phyloP scores from a whole-genome alignment of 2,113 vertebrate species.

The Microcebus jonahi region DNA sequence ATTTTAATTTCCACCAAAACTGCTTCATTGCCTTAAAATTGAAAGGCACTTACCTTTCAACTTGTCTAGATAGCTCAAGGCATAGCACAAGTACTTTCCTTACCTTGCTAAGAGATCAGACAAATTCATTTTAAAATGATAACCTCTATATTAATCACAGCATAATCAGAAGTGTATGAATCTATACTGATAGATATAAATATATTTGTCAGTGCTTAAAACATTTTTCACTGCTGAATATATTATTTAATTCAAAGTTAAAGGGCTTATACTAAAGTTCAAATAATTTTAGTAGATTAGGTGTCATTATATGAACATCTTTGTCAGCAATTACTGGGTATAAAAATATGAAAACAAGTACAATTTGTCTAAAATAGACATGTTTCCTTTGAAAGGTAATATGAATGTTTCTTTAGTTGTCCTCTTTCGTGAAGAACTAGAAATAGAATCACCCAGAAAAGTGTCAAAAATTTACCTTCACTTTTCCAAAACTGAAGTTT shows the following conservation, averaged over 20 bases:
- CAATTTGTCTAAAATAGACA: conserved; percentile 78
- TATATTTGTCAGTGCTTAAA: conserved; percentile 60
- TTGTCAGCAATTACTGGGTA: conserved; percentile 82
- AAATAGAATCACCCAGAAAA: conserved; percentile 69
- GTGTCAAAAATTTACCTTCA: conserved; percentile 72
- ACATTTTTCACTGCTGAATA: conserved; percentile 40
- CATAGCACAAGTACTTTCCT: conserved; percentile 52
- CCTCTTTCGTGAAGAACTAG: conserved; percentile 68
- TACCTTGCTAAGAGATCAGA: conserved; percentile 72
- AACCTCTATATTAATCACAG: conserved; percentile 72
- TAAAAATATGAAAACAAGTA: conserved; percentile 84
- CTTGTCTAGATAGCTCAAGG: conserved; percentile 66
- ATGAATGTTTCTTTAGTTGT: conserved; percentile 71
- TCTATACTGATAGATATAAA: conserved; percentile 60
- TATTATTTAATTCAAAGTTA: conserved; percentile 77
- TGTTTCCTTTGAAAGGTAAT: conserved; percentile 75
- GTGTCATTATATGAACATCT: conserved; percentile 74
- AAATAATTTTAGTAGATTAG: conserved; percentile 81
- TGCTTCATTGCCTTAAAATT: conserved; percentile 72
- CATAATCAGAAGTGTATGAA: conserved; percentile 34
- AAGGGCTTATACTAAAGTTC: conserved; percentile 76
- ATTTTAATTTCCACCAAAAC: conserved; percentile 75
- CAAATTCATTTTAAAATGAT: conserved; percentile 74
- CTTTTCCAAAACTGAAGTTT: conserved; percentile 66
- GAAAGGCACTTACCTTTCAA: conserved; percentile 76